Evolutionary conservation across 2,113 vertebrate species (phyloP).

Genomic region (Mus pahari): DNA sequence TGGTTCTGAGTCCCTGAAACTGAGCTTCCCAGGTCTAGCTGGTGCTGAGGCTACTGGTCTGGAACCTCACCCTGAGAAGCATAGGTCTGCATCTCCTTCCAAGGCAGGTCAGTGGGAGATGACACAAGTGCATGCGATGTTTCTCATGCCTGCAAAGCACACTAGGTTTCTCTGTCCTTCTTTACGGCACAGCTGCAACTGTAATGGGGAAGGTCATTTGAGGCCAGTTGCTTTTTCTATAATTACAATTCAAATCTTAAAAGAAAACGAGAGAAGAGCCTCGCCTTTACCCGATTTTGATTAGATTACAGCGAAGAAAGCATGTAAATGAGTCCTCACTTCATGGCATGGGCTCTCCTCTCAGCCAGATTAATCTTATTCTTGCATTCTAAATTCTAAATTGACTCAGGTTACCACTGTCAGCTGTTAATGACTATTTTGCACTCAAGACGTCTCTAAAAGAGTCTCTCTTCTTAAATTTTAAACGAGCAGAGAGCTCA

Average conservation of each 20-base stretch:
- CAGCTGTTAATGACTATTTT: background rate
- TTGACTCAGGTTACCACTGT: background rate
- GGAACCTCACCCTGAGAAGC: fast-evolving
- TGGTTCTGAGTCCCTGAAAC: fast-evolving
- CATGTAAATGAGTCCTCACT: background rate
- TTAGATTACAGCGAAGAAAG: background rate
- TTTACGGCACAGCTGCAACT: background rate
- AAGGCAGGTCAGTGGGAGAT: fast-evolving
- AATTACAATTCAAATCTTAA: background rate
- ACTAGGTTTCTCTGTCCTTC: fast-evolving
- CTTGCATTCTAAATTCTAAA: background rate
- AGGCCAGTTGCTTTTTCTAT: background rate
- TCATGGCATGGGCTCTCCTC: background rate
- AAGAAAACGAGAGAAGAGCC: background rate
- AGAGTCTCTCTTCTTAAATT: background rate
- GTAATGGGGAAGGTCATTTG: background rate
- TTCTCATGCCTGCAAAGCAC: fast-evolving
- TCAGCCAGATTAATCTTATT: background rate
- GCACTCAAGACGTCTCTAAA: background rate
- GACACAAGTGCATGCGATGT: fast-evolving
- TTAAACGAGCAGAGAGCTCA: conserved; percentile 19
- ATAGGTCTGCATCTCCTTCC: fast-evolving
- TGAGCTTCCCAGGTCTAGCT: fast-evolving
- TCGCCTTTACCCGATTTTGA: background rate
- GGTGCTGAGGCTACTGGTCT: fast-evolving